A percentile compares a stretch with the other conserved stretches of the same genome.
phyloP scores from a whole-genome alignment of 2,113 vertebrate genomes.

The Cephalopterus ornatus region DNA sequence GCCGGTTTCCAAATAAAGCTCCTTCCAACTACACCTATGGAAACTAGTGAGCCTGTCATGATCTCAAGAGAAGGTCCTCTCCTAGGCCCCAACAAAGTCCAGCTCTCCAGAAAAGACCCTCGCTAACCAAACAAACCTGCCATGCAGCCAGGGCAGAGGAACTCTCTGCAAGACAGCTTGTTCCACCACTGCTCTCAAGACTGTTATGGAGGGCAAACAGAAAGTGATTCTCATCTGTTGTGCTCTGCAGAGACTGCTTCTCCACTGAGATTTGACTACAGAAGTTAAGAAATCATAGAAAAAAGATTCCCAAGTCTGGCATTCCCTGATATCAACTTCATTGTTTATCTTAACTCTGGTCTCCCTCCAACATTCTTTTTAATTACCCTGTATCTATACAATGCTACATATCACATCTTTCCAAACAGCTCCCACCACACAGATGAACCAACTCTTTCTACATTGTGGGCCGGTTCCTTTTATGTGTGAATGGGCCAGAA shows the following conservation, averaged over 20 bases:
- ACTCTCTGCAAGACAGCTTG: background rate
- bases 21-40: background rate
- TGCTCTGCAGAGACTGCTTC: background rate
- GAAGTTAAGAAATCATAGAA: background rate
- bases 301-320: background rate
- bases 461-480: background rate
- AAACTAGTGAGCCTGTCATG: background rate
- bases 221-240: background rate
- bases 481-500: background rate
- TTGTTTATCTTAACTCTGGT: background rate
- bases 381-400: background rate
- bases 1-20: background rate
- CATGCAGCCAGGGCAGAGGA: background rate
- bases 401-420: background rate
- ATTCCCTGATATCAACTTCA: background rate
- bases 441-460: background rate
- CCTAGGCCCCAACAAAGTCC: fast-evolving
- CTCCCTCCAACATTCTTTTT: background rate
- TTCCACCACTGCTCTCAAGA: background rate
- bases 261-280: background rate
- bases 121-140: background rate
- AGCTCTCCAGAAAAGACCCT: background rate
- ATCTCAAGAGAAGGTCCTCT: background rate
- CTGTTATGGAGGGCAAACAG: background rate
- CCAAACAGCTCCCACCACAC: background rate